Conservation (phyloP, 2,113 vertebrate species). For the Dipodomys stephensi region DNA sequence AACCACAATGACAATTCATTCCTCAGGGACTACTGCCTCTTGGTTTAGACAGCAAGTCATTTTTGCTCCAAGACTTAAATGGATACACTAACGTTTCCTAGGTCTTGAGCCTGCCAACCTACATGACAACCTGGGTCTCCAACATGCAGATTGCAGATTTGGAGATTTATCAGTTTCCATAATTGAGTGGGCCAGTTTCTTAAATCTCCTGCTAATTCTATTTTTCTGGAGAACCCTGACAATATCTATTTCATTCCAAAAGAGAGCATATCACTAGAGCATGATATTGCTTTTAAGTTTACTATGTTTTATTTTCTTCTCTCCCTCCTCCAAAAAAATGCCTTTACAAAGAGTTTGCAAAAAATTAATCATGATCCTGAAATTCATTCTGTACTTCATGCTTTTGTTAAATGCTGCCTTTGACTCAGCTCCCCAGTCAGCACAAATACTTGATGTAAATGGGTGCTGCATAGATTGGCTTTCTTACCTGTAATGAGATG, state of each 20-base stretch:
- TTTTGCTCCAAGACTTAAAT: neutral
- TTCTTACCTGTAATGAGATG: slow-evolving; percentile 15
- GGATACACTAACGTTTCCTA: neutral
- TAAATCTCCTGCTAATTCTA: neutral
- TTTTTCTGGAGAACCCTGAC: neutral
- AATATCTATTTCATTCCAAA: neutral
- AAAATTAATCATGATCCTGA: slow-evolving; percentile 15
- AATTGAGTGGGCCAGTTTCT: neutral
- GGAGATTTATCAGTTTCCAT: neutral
- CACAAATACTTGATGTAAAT: neutral
- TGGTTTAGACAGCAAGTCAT: neutral
- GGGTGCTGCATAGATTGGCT: neutral
- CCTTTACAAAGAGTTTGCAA: neutral
- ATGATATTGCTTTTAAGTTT: neutral
- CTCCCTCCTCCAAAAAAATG: slow-evolving; percentile 21
- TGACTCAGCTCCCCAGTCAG: neutral
- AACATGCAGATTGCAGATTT: neutral
- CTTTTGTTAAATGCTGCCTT: neutral
- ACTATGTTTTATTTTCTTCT: neutral
- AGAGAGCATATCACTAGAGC: neutral
- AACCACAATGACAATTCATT: neutral
- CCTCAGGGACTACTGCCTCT: neutral
- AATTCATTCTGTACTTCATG: slow-evolving; percentile 1
- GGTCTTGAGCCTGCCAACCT: neutral
- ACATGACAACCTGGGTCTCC: neutral